A percentile compares a stretch with the other conserved stretches of the same genome.
phyloP scores from a whole-genome alignment of 2,113 vertebrate species.

The Osmerus eperlanus region DNA sequence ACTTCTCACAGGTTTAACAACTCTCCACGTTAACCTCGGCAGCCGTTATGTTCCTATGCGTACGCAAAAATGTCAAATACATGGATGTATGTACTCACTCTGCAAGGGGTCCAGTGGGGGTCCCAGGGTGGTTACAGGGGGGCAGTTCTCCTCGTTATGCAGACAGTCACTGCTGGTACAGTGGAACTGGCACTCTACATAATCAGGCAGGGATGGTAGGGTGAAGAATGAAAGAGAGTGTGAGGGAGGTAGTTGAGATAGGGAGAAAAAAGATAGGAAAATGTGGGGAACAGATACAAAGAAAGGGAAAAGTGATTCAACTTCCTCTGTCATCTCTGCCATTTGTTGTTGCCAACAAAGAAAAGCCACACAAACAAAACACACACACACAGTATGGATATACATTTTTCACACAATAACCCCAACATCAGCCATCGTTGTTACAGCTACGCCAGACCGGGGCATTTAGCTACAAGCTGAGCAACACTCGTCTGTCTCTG shows the following conservation, averaged over 20 bases:
- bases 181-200: background rate
- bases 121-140: background rate
- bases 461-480: too few species aligned
- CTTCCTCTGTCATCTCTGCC: too few species aligned
- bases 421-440: too few species aligned
- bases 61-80: background rate
- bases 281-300: background rate
- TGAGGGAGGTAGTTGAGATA: background rate
- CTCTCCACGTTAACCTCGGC: too few species aligned
- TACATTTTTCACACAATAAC: too few species aligned
- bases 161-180: background rate
- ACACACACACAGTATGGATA: too few species aligned
- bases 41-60: too few species aligned
- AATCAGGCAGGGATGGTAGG: background rate
- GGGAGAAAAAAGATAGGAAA: background rate
- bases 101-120: background rate
- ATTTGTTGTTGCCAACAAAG: too few species aligned
- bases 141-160: background rate
- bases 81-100: background rate
- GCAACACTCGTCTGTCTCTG: too few species aligned
- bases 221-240: background rate
- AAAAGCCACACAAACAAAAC: too few species aligned
- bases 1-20: too few species aligned
- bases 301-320: background rate
- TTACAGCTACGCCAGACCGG: too few species aligned